Evolutionary conservation across 2,888 invertebrate genomes (phyloP).

Genomic region (Pseudeuparius sepicola): DNA sequence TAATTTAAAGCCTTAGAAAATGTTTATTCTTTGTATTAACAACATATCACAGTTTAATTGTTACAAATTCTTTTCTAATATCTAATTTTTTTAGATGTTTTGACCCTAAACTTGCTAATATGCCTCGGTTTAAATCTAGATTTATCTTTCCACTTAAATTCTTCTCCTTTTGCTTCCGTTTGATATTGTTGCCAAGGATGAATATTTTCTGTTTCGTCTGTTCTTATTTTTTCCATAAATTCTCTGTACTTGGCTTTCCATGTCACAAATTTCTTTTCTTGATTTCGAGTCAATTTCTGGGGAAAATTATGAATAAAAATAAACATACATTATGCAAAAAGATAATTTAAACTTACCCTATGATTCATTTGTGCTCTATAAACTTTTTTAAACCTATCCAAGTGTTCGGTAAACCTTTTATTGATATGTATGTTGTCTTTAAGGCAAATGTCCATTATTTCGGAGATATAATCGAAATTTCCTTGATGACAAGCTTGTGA

Average conservation of each 20-base stretch:
- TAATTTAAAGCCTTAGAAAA: too few relatives aligned
- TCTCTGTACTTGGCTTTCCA: conserved; percentile 42
- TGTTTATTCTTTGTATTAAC: neutral
- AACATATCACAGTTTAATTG: neutral
- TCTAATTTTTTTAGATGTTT: conserved; percentile 29
- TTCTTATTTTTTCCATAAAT: conserved; percentile 41
- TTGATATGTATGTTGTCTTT: conserved; percentile 54
- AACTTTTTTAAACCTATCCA: conserved; percentile 52
- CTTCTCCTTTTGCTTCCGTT: conserved; percentile 27
- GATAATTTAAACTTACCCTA: conserved; percentile 35
- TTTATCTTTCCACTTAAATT: conserved; percentile 30
- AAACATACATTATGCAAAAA: neutral
- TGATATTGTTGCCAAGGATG: conserved; percentile 60
- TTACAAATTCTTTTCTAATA: conserved; percentile 5
- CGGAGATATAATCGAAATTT: conserved; percentile 57
- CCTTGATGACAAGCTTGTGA: conserved; percentile 49
- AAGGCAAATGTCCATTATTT: conserved; percentile 56
- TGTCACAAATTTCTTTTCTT: conserved; percentile 37
- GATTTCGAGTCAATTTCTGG: conserved; percentile 22
- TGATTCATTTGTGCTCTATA: conserved; percentile 45
- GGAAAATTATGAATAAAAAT: conserved; percentile 8
- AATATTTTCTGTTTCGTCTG: conserved; percentile 40
- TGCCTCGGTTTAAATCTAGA: conserved; percentile 34
- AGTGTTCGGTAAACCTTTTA: conserved; percentile 47
- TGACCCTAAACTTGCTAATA: conserved; percentile 31